These are phyloP conservation scores for Acanthurus lineatus DNA, from an alignment of 2,797 vertebrate genomes.

Conservation along the genomic window DNA sequence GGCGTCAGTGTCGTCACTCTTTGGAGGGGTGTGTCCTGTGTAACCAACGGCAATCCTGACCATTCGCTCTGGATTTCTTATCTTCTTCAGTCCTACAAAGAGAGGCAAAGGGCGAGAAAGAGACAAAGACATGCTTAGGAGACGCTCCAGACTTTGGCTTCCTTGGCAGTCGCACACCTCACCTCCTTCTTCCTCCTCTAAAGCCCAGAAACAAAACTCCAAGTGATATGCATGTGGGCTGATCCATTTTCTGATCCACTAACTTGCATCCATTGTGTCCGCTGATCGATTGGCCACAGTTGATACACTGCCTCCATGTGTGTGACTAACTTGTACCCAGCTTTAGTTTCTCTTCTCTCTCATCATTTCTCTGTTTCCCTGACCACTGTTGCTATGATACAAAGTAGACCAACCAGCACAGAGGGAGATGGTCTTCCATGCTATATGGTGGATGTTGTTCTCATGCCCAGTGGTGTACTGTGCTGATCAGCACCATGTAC, in stretches of 20 bases:
- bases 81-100: conserved; percentile 88
- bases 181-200: conserved; percentile 45
- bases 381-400: conserved; percentile 87
- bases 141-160: conserved; percentile 48
- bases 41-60: conserved; percentile 88
- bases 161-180: conserved; percentile 42
- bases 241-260: conserved; percentile 75
- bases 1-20: conserved; percentile 87
- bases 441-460: conserved; percentile 78
- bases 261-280: conserved; percentile 76
- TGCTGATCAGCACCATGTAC: conserved; percentile 56
- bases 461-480: conserved; percentile 70
- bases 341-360: conserved; percentile 82
- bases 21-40: conserved; percentile 87
- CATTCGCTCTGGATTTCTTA: conserved; percentile 89
- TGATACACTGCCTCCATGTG: conserved; percentile 72
- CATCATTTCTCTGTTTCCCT: conserved; percentile 85
- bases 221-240: conserved; percentile 67
- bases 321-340: conserved; percentile 81
- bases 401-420: conserved; percentile 80
- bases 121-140: conserved; percentile 53
- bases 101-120: conserved; percentile 13
- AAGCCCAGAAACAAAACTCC: conserved; percentile 65
- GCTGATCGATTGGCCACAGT: conserved; percentile 78
- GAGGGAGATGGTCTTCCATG: conserved; percentile 80